phyloP scores from a whole-genome alignment of 2,797 vertebrate genomes.

The Rhinichthys osculus region DNA sequence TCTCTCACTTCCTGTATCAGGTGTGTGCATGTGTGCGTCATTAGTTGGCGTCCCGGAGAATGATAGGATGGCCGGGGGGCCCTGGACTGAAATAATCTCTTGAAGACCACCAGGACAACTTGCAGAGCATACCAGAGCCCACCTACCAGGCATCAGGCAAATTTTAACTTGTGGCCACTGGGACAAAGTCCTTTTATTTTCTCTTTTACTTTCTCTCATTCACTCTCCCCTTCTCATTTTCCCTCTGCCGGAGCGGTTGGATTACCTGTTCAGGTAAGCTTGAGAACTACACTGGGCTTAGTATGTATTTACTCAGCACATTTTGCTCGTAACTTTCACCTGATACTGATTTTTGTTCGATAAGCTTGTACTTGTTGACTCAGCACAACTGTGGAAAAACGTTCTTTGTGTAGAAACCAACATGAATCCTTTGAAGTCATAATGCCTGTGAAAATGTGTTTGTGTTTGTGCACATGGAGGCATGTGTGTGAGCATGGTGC shows the following conservation, averaged over 20 bases:
- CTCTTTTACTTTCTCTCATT: constrained; percentile 39
- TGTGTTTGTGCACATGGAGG: neutral
- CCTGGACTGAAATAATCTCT: constrained; percentile 18
- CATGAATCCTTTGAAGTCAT: neutral
- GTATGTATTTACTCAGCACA: neutral
- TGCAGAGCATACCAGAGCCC: neutral
- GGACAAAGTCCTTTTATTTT: constrained; percentile 72
- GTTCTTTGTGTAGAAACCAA: constrained; percentile 25
- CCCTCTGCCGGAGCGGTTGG: constrained; percentile 65
- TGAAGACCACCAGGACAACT: constrained; percentile 19
- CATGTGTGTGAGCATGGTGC: neutral
- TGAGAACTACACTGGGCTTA: neutral
- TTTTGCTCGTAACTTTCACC: constrained; percentile 15
- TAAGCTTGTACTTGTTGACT: constrained; percentile 47
- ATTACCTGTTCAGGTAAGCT: constrained; percentile 77
- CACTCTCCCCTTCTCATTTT: constrained; percentile 59
- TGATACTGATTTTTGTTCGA: neutral
- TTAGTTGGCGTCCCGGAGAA: constrained; percentile 41
- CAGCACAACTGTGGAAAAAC: constrained; percentile 6
- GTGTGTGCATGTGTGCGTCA: constrained; percentile 66
- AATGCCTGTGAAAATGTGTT: neutral
- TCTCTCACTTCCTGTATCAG: constrained; percentile 73
- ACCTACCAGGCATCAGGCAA: neutral
- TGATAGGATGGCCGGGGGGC: constrained; percentile 3
- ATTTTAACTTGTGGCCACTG: constrained; percentile 14